Evolutionary conservation across 64 coral and sea anemone species (phyloP), one percentile per base, ranked within the genome.

Genomic region (Acropora yongei): DNA sequence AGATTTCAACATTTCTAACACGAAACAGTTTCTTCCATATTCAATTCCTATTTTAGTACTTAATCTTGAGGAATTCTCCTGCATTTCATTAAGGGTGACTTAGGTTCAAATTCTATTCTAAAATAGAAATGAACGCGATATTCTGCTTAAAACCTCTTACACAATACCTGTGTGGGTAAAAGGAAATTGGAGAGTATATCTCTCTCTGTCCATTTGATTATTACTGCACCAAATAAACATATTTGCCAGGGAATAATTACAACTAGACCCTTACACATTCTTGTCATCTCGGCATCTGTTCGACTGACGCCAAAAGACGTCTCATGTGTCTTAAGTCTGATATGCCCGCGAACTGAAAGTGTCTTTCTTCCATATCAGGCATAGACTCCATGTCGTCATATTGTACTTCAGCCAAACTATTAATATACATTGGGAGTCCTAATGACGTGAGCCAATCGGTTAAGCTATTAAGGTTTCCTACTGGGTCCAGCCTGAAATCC

Each of bases 381-480:
- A 98, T 90, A 48, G 20, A 74, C 12, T 50, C 60, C 96, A 98
- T 98, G 68, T 95, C 93, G 43, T 98, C 96, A 90, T 95, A 98
- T 44, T 92, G 87, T 19, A 95, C 96, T 68, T 98, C 96, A 12
- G 46, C 78, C 3, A 98, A 50, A 17, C 89, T 95, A 16, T 93
- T 88, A 14, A 93, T 86, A 18, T 98, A 98, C 96, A 98, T 98
- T 12, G 96, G 96, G 2, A 98, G 76, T 7, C 96, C 96, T 49
- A 98, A 78, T 10, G 96, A 98, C 5, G 86, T 87, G 9, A 98
- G 78, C 96, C 96, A 96, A 8, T 98, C 96, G 4, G 75, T 80
- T 11, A 98, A 13, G 67, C 86, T 90, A 68, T 47, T 57, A 72
- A 95, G 83, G 60, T 95, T 92, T 16, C 96, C 96, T 2, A 91